These are phyloP conservation scores for Rhodinocichla rosea DNA, from an alignment of 2,113 vertebrate genomes.

Conservation along the genomic window DNA sequence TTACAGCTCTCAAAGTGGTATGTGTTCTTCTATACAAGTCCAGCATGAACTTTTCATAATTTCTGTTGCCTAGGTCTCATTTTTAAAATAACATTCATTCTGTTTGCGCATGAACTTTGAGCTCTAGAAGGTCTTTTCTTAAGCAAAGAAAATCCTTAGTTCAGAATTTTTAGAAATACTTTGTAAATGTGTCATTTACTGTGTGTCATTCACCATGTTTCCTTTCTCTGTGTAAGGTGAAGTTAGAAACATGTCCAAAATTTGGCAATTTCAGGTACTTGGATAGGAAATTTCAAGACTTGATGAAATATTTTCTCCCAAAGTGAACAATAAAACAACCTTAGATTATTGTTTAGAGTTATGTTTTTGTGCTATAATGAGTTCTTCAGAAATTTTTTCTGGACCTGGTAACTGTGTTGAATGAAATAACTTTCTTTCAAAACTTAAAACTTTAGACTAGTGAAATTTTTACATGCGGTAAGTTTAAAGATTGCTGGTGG, in stretches of 20 bases:
- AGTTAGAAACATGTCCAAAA: not conserved
- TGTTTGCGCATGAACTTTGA: not conserved
- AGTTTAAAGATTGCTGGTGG: not conserved
- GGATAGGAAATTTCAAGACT: not conserved
- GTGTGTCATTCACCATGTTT: not conserved
- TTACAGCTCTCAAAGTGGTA: constrained; percentile 96
- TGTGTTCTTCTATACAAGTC: constrained; percentile 7
- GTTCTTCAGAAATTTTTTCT: not conserved
- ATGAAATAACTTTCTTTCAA: not conserved
- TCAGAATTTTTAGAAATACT: not conserved
- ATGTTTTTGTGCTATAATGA: not conserved
- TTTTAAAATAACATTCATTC: not conserved
- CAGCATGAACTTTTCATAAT: not conserved
- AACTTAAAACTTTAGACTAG: not conserved
- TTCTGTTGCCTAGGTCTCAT: not conserved
- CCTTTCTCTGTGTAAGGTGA: not conserved
- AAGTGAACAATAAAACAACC: not conserved
- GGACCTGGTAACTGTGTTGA: not conserved
- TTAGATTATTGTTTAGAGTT: not conserved
- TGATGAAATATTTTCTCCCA: not conserved
- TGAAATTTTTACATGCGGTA: not conserved
- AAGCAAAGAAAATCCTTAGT: not conserved
- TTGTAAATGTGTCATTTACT: not conserved
- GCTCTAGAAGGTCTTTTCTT: not conserved
- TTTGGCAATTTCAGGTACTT: not conserved